These are phyloP conservation scores for Phylloscopus trochilus DNA, from an alignment of 2,113 vertebrate genomes.

Conservation along the genomic window DNA sequence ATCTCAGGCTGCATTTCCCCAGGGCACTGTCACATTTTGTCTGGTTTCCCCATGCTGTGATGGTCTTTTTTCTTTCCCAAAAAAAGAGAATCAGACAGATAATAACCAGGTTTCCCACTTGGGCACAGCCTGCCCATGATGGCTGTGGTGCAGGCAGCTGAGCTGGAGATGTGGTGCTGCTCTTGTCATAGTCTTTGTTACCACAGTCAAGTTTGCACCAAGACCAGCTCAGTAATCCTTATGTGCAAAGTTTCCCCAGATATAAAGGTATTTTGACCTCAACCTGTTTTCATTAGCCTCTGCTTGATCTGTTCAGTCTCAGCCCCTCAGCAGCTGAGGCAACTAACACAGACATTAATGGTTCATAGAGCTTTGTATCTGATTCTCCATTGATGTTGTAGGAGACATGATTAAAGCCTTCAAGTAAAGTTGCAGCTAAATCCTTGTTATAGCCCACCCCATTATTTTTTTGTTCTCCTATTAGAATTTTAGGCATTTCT, in stretches of 20 bases:
- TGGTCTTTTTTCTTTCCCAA: not conserved
- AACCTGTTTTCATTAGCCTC: not conserved
- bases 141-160: rapidly evolving
- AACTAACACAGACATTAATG: not conserved
- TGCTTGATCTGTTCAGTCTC: not conserved
- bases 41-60: not conserved
- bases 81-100: not conserved
- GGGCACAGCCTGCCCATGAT: rapidly evolving
- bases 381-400: not conserved
- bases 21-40: not conserved
- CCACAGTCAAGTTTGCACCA: not conserved
- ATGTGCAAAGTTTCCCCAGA: not conserved
- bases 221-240: not conserved
- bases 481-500: constrained; percentile 58
- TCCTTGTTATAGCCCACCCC: constrained; percentile 31
- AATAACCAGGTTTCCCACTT: not conserved
- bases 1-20: not conserved
- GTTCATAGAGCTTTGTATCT: not conserved
- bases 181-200: not conserved
- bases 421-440: constrained; percentile 32
- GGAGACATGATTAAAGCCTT: constrained; percentile 26
- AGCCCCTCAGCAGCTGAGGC: not conserved
- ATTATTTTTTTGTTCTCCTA: constrained; percentile 48
- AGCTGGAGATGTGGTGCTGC: not conserved
- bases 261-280: not conserved